Evolutionary conservation across 2,113 vertebrate genomes (phyloP).

Genomic region (Varanus komodoensis): DNA sequence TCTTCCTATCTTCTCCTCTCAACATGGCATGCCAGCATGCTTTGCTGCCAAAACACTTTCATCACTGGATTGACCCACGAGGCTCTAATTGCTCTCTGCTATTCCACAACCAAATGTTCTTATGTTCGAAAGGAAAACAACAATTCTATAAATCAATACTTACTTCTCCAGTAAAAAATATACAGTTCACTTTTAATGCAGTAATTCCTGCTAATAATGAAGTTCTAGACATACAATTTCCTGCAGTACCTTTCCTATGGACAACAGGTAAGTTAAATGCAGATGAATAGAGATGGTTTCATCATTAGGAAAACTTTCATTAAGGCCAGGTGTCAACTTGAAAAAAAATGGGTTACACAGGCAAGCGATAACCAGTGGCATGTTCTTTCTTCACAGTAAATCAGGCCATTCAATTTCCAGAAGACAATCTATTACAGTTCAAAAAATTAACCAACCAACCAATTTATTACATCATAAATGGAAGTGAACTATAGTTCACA

Average conservation of each 20-base stretch:
- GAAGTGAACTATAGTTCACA: too few species aligned
- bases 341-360: neutral
- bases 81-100: neutral
- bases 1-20: neutral
- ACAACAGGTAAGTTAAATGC: neutral
- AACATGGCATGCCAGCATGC: neutral
- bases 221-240: neutral
- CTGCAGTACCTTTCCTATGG: neutral
- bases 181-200: neutral
- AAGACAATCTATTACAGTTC: too few species aligned
- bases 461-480: too few species aligned
- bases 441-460: too few species aligned
- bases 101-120: neutral
- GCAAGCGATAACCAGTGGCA: neutral
- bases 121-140: neutral
- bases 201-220: neutral
- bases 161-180: neutral
- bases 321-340: neutral
- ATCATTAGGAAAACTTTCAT: neutral
- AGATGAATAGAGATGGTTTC: neutral
- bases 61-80: neutral
- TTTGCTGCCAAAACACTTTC: neutral
- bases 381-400: neutral
- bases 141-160: neutral
- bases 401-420: neutral